Base-by-base conservation (phyloP, 2,113 vertebrate species). In the Notechis scutatus region DNA sequence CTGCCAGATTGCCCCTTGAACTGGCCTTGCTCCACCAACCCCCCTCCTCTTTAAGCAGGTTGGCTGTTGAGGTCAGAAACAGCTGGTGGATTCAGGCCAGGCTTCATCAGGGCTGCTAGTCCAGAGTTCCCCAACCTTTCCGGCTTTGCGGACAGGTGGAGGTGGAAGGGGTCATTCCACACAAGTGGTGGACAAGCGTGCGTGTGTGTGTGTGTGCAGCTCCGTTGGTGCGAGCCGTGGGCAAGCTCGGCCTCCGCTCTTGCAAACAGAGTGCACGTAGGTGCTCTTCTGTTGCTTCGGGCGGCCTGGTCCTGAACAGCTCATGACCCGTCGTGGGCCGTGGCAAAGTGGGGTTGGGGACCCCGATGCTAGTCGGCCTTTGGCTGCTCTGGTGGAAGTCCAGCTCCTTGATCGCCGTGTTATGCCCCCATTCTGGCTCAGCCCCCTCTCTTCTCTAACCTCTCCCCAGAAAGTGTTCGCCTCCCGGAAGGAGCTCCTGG, bases 401-500 rank as follows among this genome's bases (percentile, higher is more conserved):
- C 5, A 9, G 12, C 34, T 52, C 87, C 11, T 45, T 20, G 34
- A 20, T 18, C 6, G 29, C 29, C 61, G 4, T 14, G 29, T 64
- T 64, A 12, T 18, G 21, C 24, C 85, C 50, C 85, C 26, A 4
- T 15, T 18, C 45, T 93, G 64, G 10, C 93, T 93, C 86, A 5
- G 14, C 3, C 0, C 10, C 0, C 59, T 39, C 57, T 94, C 47
- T 81, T 39, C 18, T n/a, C 9, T 9, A 57, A 69, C 50, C n/a
- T 93, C 3, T 91, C 55, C 86, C 57, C 97, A 99, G 99, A 99
- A 99, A 99, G 99, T 99, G 9, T 99, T 99, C 94, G 99, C 99
- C n/a, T 99, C 99, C 0, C 98, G 99, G 12, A 99, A 99, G 96
- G 99, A 99, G 91, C 98, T 99, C 57, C 96, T 99, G 94, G 99